Conservation (phyloP, 2,113 vertebrate species). For the Vulpes ferrilata region DNA sequence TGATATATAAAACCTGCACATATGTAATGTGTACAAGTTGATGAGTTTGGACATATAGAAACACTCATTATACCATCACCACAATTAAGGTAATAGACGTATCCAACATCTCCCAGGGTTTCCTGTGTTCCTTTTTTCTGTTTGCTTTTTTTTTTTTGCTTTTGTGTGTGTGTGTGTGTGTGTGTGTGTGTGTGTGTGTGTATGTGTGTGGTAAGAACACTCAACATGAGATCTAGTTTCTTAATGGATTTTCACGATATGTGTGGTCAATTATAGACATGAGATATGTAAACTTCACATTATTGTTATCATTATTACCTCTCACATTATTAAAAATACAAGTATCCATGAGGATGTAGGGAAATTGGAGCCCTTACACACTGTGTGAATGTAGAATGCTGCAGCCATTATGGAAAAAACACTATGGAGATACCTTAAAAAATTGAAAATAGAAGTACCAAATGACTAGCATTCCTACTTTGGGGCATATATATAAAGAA, state of each 20-base stretch:
- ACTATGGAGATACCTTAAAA: background rate
- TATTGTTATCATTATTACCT: background rate
- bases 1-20: background rate
- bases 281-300: background rate
- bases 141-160: background rate
- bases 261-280: background rate
- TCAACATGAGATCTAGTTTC: background rate
- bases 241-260: background rate
- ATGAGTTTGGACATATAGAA: background rate
- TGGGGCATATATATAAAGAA: background rate
- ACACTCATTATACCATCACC: background rate
- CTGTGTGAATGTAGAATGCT: background rate
- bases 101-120: background rate
- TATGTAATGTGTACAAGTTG: background rate
- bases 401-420: background rate
- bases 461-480: background rate
- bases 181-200: no score
- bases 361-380: background rate
- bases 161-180: no score
- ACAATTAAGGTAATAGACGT: background rate
- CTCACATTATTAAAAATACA: background rate
- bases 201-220: background rate
- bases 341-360: background rate
- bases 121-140: background rate
- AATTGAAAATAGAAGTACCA: background rate